Evolutionary conservation across 2,113 vertebrate genomes (phyloP), one percentile per base, ranked within the genome.

Genomic region (Buteo buteo): DNA sequence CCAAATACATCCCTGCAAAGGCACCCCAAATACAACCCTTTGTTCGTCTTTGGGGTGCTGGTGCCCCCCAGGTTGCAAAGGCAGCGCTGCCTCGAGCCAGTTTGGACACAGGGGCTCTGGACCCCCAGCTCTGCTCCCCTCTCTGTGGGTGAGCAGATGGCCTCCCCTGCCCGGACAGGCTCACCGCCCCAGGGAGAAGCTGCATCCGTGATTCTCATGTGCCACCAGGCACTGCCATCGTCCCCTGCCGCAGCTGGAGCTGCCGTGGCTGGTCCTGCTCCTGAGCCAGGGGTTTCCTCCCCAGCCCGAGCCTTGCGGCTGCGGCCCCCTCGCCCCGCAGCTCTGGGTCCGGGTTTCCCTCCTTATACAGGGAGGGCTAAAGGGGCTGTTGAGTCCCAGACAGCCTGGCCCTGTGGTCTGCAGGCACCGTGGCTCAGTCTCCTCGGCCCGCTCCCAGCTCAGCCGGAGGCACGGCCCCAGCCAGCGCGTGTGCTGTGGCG

Each of bases 401-500:
- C 28, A 34, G 22, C 31, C 50, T 16, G 9, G 10, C 14, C 13
- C 16, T 38, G 12, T 17, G 61, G 8, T 42, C n/a, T 62, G 57
- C 17, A 9, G 32, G 57, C 40, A 44, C 28, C 28, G 3, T 3
- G 44, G 57, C 64, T 76, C 18, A 4, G 42, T 24, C 28, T 50
- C 31, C 32, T 24, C 0, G 1, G 42, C 57, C 32, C 16, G 49
- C 29, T 92, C 77, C 32, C 1, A 1, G 57, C 31, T 49, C 14
- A n/a, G 59, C 32, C 34, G 36, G 21, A 29, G 42, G 55, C 64
- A 45, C 0, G 1, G 38, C 52, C 72, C 52, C 3, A 54, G 2
- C 44, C 9, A 19, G 29, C 3, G 15, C 21, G 5, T 2, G 3
- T 31, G 45, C 42, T 36, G n/a, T 4, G 9, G 31, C 0, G 1